Base-by-base conservation (phyloP, 1,140 invertebrate species). In the Trachymyrmex septentrionalis region DNA sequence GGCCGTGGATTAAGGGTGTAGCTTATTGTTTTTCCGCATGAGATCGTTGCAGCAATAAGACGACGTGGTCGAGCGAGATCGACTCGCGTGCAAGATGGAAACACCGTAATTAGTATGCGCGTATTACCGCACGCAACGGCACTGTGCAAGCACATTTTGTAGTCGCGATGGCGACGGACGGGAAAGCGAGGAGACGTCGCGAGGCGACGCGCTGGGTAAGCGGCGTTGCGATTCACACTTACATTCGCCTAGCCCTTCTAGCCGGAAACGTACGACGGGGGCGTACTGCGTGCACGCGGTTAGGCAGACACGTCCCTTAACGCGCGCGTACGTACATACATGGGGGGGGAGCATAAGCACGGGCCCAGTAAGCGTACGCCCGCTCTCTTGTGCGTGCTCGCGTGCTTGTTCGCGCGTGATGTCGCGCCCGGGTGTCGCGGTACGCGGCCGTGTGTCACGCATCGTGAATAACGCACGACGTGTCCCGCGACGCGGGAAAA, bases 151-250 rank as follows among this genome's bases (percentile, higher is more conserved):
- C 72, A 87, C 85, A 76, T 92, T 88, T 85, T 76, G 53, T 67
- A 57, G 73, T 59, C 67, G 76, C 48, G 14, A 14, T 16, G 48
- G 48, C 48, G 69, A 19, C 30, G 53, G 53, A 14, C 53, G 75
- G 19, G 38, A 55, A 55, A 6, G 27, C 27, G 71, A 24, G n/a
- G 64, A 84, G 77, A 64, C 44, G 67, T 64, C 87, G 69, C 59
- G 55, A 73, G 55, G 76, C 86, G 55, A 73, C 67, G 76, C 86
- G 90, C 10, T 21, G 61, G 59, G 12, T 50, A 64, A 86, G 92
- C 93, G 87, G 94, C 94, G 94, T 95, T 92, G 93, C 93, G 93
- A 93, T 95, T 95, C 94, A 93, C 95, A 95, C 94, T 95, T 95
- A 94, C 93, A 92, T 93, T 92, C 90, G 91, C 89, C 92, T 92